These are phyloP conservation scores for Canis aureus DNA, from an alignment of 2,113 vertebrate species.

Conservation along the genomic window DNA sequence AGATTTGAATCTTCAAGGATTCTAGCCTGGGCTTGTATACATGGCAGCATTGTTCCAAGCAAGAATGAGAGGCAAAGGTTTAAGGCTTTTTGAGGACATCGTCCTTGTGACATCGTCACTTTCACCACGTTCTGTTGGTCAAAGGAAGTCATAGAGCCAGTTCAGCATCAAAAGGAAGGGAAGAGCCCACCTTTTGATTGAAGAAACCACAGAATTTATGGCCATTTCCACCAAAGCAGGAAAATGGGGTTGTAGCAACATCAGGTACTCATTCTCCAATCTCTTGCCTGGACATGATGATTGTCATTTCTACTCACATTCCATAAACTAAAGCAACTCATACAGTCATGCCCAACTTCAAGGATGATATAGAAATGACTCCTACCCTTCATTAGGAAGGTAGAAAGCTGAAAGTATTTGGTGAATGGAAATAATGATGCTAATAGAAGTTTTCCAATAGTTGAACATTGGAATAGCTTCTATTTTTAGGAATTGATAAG, in stretches of 20 bases:
- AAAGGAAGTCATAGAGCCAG: background rate
- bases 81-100: background rate
- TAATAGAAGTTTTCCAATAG: background rate
- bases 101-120: background rate
- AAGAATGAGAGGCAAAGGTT: background rate
- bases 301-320: background rate
- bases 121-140: background rate
- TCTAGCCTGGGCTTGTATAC: background rate
- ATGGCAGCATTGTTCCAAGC: background rate
- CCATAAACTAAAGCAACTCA: background rate
- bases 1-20: background rate
- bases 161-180: background rate
- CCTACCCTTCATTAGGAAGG: background rate
- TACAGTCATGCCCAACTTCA: background rate
- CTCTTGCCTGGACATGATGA: background rate
- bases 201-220: background rate
- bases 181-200: background rate
- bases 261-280: background rate
- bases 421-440: background rate
- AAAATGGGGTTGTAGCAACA: background rate
- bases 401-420: background rate
- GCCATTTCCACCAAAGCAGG: background rate
- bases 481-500: background rate
- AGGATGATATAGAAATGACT: background rate
- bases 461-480: background rate